phyloP scores from a whole-genome alignment of 1,140 invertebrate species.

The Cecropterus lyciades region DNA sequence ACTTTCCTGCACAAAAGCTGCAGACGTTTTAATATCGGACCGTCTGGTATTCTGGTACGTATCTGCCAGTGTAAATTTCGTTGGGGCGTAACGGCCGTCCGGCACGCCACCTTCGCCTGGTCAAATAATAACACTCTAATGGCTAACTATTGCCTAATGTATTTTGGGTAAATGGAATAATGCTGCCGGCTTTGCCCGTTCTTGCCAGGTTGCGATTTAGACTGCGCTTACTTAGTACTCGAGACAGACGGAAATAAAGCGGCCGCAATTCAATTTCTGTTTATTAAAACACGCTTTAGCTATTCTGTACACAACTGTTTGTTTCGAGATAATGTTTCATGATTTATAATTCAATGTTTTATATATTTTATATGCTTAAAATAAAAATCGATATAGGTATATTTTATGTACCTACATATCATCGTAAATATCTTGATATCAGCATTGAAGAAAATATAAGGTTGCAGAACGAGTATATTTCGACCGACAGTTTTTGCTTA shows the following conservation, averaged over 20 bases:
- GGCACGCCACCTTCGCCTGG: conserved; percentile 73
- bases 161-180: conserved; percentile 78
- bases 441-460: no score
- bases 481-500: no score
- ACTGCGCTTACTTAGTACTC: conserved; percentile 60
- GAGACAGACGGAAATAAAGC: conserved; percentile 52
- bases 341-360: not conserved
- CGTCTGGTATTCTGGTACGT: conserved; percentile 56
- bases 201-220: conserved; percentile 69
- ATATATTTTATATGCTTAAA: not conserved
- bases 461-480: no score
- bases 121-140: conserved; percentile 77
- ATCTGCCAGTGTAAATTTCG: conserved; percentile 76
- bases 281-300: conserved; percentile 68
- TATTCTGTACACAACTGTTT: conserved; percentile 19
- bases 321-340: not conserved
- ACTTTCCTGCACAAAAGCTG: conserved; percentile 70
- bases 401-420: no score
- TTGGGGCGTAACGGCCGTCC: conserved; percentile 60
- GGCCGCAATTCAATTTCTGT: conserved; percentile 66
- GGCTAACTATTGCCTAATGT: conserved; percentile 78
- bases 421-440: no score
- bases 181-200: conserved; percentile 59
- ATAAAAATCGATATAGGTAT: not conserved
- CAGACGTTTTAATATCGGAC: conserved; percentile 72